Evolutionary conservation across 1,140 invertebrate genomes (phyloP), one percentile per base, ranked within the genome.

Genomic region (Episyrphus balteatus): DNA sequence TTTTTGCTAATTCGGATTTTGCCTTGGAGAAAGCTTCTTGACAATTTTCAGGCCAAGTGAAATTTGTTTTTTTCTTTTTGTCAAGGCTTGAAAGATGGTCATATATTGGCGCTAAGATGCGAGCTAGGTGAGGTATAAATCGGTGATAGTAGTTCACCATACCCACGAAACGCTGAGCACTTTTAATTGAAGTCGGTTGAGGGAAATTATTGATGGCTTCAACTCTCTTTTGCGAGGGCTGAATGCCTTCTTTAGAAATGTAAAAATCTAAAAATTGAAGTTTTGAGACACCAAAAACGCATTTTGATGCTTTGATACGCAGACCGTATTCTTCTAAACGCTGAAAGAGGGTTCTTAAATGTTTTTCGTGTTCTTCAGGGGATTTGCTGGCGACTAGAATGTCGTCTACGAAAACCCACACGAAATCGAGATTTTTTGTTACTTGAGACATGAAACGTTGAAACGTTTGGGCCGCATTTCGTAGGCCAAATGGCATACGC

Each of bases 381-480:
- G 45, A 48, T 38, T 43, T 49, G 1, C 61, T 70, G 36, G n/a
- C 71, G 8, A 78, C 54, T 3, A 78, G 56, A 30, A 81, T 66
- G 53, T 79, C 77, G 51, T 79, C 76, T 31, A 52, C 19, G 38
- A 49, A 61, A 2, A 42, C 42, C 44, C 59, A 68, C 12, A 57
- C 52, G 11, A 70, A 52, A 10, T 57, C 68, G 59, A 49, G 49
- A 14, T 56, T 70, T 42, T 55, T 10, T 3, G 74, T 53, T 1
- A 75, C 57, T 11, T 59, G 36, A 51, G 73, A 60, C 50, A 76
- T 74, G 18, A 70, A 63, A 8, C 74, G 47, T 55, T 76, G 70
- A 50, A 76, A 78, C 2, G 66, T 70, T 26, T 70, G 61, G 12
- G 34, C 42, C 5, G 42, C 42, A 32, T 71, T 70, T 1, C 58